phyloP scores from a whole-genome alignment of 1,140 invertebrate genomes.

The Rhizoglyphus robini region DNA sequence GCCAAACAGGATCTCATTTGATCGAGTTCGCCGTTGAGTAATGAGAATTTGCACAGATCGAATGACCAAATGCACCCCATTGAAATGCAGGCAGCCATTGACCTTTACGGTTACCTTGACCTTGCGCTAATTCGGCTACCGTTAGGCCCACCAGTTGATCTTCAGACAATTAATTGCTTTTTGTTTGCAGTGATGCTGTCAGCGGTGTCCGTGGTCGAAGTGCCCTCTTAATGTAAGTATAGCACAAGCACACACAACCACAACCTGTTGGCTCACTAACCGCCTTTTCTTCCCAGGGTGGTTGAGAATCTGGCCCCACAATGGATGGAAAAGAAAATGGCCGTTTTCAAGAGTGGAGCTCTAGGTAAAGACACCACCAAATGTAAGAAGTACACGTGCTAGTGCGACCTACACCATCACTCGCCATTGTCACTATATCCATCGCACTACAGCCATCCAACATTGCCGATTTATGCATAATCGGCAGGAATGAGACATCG shows the following conservation, averaged over 20 bases:
- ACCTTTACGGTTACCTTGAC: not conserved
- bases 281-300: slow-evolving; percentile 22
- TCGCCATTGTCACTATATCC: not conserved
- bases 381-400: slow-evolving; percentile 29
- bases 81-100: not conserved
- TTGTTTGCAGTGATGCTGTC: slow-evolving; percentile 24
- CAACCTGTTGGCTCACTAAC: no score
- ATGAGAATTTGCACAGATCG: no score
- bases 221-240: slow-evolving; percentile 28
- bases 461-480: no score
- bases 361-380: slow-evolving; percentile 27
- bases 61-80: not conserved
- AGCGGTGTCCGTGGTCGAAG: slow-evolving; percentile 29
- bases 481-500: no score
- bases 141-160: not conserved
- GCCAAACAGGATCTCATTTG: not conserved
- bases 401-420: no score
- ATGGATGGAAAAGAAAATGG: slow-evolving; percentile 29
- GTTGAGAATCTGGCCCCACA: slow-evolving; percentile 28
- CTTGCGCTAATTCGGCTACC: not conserved
- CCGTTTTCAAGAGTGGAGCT: slow-evolving; percentile 28
- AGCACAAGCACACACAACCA: not conserved
- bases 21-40: not conserved
- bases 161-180: not conserved
- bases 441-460: not conserved